Evolutionary conservation across 2,888 invertebrate species (phyloP), one percentile per base, ranked within the genome.

Genomic region (Saturnia japonica): DNA sequence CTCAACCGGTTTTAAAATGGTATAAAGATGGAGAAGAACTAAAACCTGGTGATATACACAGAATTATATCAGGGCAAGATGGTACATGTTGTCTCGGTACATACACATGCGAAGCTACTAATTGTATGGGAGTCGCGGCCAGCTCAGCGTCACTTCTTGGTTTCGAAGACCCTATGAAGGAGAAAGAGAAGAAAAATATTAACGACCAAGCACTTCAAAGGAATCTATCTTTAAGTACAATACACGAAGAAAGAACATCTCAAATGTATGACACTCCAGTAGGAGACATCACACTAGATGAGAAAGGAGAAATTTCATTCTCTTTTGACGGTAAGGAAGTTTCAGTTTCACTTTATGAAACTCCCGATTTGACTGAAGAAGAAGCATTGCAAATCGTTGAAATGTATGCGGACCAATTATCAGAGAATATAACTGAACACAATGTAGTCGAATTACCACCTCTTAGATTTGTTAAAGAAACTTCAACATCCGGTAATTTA

Each of bases 261-360:
- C 98, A 98, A 86, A 94, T 98, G 87, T 97, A 97, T 83, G 97
- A 98, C 79, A 97, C 97, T 0, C 96, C 97, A 0, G 95, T 96
- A n/a, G 96, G 96, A 34, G 96, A 95, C 77, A 94, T 97, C 47
- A 97, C 97, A 1, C 89, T 97, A 47, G 97, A 97, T 76, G 97
- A 97, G 70, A 96, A 96, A 79, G 97, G 96, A 9, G 98, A 98
- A 86, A 96, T 98, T 51, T 98, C 98, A 0, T 98, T 98, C 83
- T 98, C 97, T 2, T 98, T 98, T 77, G 98, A 98, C 81, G 98
- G 98, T 3, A 97, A 97, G 90, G 98, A 98, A 91, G 97, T 98
- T 0, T 98, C 98, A 0, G 97, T 98, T 0, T 98, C 98, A 6
- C 90, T 98, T 3, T 98, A 98, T 82, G 98, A 98, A 92, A 98